A percentile compares a stretch with the other conserved stretches of the same genome.
Conservation (phyloP, 53 echinoderm and acorn worm species). For the Paracentrotus lividus region DNA sequence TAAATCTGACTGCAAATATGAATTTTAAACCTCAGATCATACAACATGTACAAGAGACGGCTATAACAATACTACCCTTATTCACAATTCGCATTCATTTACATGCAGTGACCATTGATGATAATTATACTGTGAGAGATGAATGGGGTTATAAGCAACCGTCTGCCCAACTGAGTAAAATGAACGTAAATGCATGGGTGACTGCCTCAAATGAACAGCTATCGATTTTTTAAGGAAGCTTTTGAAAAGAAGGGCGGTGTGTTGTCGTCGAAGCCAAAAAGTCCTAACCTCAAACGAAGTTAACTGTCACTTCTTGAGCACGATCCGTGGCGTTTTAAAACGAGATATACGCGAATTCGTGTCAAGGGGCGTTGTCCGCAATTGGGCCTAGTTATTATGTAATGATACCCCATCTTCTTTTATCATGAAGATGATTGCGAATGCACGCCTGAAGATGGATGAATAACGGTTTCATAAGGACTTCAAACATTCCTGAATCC, state of each 20-base stretch:
- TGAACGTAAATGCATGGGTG: not conserved
- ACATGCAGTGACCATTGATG: not conserved
- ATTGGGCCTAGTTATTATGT: not conserved
- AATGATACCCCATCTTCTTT: not conserved
- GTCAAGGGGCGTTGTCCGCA: no score
- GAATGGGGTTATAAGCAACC: not conserved
- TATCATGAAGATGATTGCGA: not conserved
- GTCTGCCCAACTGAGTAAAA: slow-evolving; percentile 31
- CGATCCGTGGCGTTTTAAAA: not conserved
- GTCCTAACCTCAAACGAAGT: not conserved
- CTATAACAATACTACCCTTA: slow-evolving; percentile 4
- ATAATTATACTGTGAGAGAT: not conserved
- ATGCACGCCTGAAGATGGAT: not conserved
- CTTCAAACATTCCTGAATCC: slow-evolving; percentile 26
- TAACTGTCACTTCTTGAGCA: not conserved
- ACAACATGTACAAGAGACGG: not conserved
- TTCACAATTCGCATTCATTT: slow-evolving; percentile 1
- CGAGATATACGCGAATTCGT: not conserved
- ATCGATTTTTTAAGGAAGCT: not conserved
- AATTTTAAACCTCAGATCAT: not conserved
- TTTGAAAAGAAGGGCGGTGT: slow-evolving; percentile 28
- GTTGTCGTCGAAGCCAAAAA: not conserved
- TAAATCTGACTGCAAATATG: slow-evolving; percentile 30
- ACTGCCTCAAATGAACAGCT: not conserved
- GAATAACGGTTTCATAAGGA: not conserved